Conservation (phyloP, 2,113 vertebrate genomes). For the Sus scrofa region T2T-Sscrofa CM000812.6:236607001-236607500, state of each 20-base stretch:
- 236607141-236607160: neutral
- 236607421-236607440: neutral
- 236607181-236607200: neutral
- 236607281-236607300: neutral
- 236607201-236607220: conserved; percentile 3
- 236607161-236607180: neutral
- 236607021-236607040: neutral
- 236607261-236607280: conserved; percentile 20
- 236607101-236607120: neutral
- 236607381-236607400: neutral
- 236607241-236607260: neutral
- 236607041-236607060: neutral
- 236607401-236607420: neutral
- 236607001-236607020: neutral
- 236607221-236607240: neutral
- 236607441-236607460: neutral
- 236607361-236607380: neutral
- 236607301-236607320: neutral
- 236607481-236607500: neutral
- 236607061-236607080: neutral
- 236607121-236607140: neutral
- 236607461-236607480: neutral
- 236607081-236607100: neutral
- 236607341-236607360: neutral
- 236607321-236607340: neutral